Percentiles rank a stretch among this genome's conserved stretches.
Evolutionary conservation across 2,888 invertebrate genomes (phyloP).

Genomic region (Minunthozetes semirufus): DNA sequence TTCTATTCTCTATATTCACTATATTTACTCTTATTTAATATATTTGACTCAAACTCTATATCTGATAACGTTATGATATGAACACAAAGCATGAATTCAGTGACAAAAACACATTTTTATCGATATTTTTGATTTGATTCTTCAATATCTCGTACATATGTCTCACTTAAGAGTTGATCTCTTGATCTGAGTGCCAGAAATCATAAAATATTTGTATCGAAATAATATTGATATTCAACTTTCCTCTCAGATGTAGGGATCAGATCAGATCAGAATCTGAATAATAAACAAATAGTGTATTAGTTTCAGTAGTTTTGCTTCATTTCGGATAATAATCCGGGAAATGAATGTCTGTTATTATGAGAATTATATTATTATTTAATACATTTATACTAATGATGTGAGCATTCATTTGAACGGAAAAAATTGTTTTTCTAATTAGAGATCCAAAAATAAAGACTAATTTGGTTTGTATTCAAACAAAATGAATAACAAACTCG

Average conservation of each 20-base stretch:
- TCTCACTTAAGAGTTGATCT: constrained; percentile 3
- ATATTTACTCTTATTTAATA: not conserved
- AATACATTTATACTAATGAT: no score
- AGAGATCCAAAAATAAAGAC: not conserved
- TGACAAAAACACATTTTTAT: constrained; percentile 8
- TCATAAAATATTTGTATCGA: not conserved
- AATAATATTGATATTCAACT: not conserved
- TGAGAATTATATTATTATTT: no score
- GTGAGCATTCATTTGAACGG: no score
- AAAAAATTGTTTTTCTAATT: no score
- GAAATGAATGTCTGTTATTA: no score
- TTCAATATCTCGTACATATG: not conserved
- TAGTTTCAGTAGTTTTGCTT: no score
- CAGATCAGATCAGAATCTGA: no score
- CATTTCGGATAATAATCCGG: no score
- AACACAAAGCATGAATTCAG: not conserved
- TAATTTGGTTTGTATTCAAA: not conserved
- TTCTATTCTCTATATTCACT: no score
- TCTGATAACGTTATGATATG: not conserved
- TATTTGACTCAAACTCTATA: not conserved
- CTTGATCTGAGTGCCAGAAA: not conserved
- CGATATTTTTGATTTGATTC: not conserved
- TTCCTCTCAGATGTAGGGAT: not conserved
- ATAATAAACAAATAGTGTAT: no score
- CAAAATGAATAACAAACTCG: not conserved